Conservation (phyloP, 2,888 invertebrate species). For the Rambutsinella grinnellia region DNA sequence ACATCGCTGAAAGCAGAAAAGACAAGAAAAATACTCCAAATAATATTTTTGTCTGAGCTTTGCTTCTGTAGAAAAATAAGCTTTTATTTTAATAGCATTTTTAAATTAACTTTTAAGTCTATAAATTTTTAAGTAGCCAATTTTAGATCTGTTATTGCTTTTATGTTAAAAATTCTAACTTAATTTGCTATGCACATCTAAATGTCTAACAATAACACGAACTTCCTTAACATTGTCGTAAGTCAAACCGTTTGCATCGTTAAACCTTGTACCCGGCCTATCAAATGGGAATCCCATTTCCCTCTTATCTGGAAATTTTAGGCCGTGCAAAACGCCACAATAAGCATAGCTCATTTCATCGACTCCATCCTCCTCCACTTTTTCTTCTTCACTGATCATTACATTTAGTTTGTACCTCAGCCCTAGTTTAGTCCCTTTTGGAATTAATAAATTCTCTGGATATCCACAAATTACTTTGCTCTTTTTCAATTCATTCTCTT, state of each 20-base stretch:
- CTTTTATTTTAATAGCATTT: no score
- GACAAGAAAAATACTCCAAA: no score
- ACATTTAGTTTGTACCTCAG: conserved; percentile 9
- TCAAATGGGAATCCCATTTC: conserved; percentile 31
- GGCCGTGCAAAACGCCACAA: conserved; percentile 23
- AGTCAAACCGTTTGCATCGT: not conserved
- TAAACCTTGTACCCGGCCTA: conserved; percentile 22
- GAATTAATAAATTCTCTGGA: conserved; percentile 16
- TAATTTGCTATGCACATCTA: no score
- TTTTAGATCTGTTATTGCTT: no score
- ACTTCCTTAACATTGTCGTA: conserved; percentile 71
- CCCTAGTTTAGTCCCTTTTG: conserved; percentile 18
- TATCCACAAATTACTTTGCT: conserved; percentile 16
- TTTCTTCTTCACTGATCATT: conserved; percentile 22
- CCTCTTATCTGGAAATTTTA: conserved; percentile 4
- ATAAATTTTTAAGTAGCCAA: no score
- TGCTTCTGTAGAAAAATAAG: no score
- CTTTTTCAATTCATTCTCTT: no score
- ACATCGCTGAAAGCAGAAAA: no score
- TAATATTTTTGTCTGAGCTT: no score
- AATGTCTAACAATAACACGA: no score
- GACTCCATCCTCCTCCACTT: not conserved
- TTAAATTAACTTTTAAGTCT: no score
- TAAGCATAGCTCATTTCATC: conserved; percentile 8
- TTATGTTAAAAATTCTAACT: no score